Percentiles rank a stretch among this genome's conserved stretches.
These are phyloP conservation scores for Tipula helvola DNA, from an alignment of 2,888 invertebrate genomes.

Conservation along the genomic window DNA sequence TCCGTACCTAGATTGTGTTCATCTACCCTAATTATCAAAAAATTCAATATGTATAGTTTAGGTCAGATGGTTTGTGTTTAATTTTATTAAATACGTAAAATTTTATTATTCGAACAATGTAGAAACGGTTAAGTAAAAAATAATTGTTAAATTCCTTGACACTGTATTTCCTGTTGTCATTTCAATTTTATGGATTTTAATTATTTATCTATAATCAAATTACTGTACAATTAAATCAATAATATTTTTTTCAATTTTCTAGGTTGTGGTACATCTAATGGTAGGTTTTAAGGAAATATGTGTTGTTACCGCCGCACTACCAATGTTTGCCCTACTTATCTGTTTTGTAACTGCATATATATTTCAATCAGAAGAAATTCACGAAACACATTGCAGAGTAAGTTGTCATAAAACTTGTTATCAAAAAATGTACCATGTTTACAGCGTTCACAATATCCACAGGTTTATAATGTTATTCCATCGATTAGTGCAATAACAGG, in stretches of 20 bases:
- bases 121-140: too few species aligned
- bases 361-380: slow-evolving; percentile 86
- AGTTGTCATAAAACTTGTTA: slow-evolving; percentile 27
- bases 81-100: too few species aligned
- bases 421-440: neutral
- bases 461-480: slow-evolving; percentile 91
- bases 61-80: too few species aligned
- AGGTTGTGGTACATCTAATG: slow-evolving; percentile 54
- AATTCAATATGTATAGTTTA: too few species aligned
- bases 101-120: too few species aligned
- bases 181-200: too few species aligned
- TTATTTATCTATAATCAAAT: too few species aligned
- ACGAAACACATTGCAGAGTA: slow-evolving; percentile 90
- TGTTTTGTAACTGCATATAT: slow-evolving; percentile 83
- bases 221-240: too few species aligned
- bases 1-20: too few species aligned
- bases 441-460: slow-evolving; percentile 14
- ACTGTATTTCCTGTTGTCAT: too few species aligned
- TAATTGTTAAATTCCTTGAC: too few species aligned
- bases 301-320: slow-evolving; percentile 70
- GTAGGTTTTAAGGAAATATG: slow-evolving; percentile 69
- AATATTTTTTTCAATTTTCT: slow-evolving; percentile 19
- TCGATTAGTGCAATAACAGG: slow-evolving; percentile 94
- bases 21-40: too few species aligned
- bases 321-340: slow-evolving; percentile 68